phyloP scores from a whole-genome alignment of 2,797 vertebrate genomes.

The Lateolabrax maculatus region DNA sequence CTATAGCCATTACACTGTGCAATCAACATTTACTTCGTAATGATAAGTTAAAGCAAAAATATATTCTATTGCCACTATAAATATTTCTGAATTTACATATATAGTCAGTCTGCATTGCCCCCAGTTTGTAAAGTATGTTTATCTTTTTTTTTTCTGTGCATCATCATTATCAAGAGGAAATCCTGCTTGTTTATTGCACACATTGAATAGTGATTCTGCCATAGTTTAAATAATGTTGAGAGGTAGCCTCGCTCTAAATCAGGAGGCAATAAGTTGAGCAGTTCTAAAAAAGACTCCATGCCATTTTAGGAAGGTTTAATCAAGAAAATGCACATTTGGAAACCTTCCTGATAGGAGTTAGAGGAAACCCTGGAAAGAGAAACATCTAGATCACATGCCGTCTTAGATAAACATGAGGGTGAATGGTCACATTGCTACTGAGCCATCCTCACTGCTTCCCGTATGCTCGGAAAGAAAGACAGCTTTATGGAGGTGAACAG shows the following conservation, averaged over 20 bases:
- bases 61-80: too few relatives aligned
- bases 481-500: constrained; percentile 82
- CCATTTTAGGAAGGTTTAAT: constrained; percentile 32
- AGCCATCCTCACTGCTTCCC: constrained; percentile 66
- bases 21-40: too few relatives aligned
- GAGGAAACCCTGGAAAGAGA: constrained; percentile 63
- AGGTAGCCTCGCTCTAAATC: constrained; percentile 2
- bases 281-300: constrained; percentile 9
- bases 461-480: constrained; percentile 74
- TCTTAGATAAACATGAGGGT: constrained; percentile 80
- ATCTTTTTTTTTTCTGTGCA: not conserved
- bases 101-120: not conserved
- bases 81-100: constrained; percentile 21
- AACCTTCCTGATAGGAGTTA: constrained; percentile 44
- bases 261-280: not conserved
- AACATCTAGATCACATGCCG: constrained; percentile 69
- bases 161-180: not conserved
- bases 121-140: not conserved
- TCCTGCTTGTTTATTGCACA: not conserved
- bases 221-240: constrained; percentile 6
- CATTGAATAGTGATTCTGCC: constrained; percentile 7
- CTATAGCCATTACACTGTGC: too few relatives aligned
- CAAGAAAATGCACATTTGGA: constrained; percentile 60
- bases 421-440: constrained; percentile 75
- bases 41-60: too few relatives aligned